Evolutionary conservation across 1,140 invertebrate species (phyloP).

Genomic region (Nasonia giraulti): DNA sequence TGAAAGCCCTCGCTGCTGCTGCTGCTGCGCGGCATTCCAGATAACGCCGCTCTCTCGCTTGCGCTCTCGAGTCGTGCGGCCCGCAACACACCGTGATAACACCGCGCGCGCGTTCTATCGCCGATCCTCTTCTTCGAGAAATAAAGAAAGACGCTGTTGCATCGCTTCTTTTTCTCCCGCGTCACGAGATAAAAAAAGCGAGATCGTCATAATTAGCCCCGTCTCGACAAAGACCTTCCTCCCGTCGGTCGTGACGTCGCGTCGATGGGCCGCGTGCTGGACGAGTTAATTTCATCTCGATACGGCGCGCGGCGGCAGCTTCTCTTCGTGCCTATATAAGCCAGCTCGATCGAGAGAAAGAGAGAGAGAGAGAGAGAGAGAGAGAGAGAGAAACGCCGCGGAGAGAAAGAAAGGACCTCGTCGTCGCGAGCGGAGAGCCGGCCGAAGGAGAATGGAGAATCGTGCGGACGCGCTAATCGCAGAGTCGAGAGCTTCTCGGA

Average conservation of each 20-base stretch:
- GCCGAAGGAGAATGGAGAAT: conserved; percentile 10
- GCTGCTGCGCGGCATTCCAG: neutral
- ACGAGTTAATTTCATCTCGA: conserved; percentile 47
- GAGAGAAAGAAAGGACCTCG: conserved; percentile 8
- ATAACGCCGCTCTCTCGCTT: neutral
- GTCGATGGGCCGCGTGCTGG: conserved; percentile 10
- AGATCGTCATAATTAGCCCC: conserved; percentile 38
- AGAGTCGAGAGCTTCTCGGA: conserved; percentile 25
- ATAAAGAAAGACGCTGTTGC: neutral
- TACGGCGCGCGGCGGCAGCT: neutral
- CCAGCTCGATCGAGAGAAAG: neutral
- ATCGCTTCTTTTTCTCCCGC: neutral
- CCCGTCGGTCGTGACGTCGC: neutral
- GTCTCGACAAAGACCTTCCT: conserved; percentile 34
- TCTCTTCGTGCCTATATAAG: conserved; percentile 38
- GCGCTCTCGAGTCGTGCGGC: neutral
- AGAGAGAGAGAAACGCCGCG: neutral
- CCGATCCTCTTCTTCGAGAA: neutral
- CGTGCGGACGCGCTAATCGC: conserved; percentile 30
- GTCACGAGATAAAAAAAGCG: neutral
- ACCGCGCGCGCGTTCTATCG: neutral
- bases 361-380: neutral
- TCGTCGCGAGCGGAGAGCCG: neutral
- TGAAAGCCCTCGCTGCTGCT: conserved; percentile 2
- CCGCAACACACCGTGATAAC: neutral